Evolutionary conservation across 2,797 vertebrate species (phyloP).

Genomic region (Tympanoctomys barrerae): DNA sequence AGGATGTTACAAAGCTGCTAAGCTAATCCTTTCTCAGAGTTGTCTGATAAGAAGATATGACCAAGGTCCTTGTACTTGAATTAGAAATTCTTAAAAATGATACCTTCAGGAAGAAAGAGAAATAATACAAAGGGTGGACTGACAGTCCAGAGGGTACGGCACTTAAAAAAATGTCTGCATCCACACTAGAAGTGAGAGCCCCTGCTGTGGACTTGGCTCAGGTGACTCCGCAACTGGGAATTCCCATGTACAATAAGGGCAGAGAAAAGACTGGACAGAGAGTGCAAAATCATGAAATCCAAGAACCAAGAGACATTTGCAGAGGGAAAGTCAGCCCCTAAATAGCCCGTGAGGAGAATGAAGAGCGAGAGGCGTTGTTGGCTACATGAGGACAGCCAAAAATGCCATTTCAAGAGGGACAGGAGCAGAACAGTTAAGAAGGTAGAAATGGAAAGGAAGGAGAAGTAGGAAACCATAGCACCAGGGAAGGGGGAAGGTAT

Average conservation of each 20-base stretch:
- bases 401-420: background rate
- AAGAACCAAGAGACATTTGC: background rate
- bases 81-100: background rate
- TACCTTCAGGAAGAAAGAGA: background rate
- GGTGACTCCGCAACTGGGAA: background rate
- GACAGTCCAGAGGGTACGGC: background rate
- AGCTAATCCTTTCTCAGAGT: background rate
- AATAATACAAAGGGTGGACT: background rate
- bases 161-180: background rate
- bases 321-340: background rate
- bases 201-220: background rate
- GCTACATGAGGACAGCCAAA: background rate
- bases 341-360: background rate
- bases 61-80: slow-evolving; percentile 2
- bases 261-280: background rate
- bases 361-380: background rate
- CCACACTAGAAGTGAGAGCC: background rate
- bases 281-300: background rate
- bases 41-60: slow-evolving; percentile 7
- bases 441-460: background rate
- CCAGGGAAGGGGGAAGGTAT: background rate
- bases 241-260: background rate
- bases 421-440: background rate
- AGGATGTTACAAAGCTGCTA: background rate
- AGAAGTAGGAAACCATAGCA: background rate